Base-by-base conservation (phyloP, 2,888 invertebrate genomes). In the Acanthococcus lagerstroemiae region DNA sequence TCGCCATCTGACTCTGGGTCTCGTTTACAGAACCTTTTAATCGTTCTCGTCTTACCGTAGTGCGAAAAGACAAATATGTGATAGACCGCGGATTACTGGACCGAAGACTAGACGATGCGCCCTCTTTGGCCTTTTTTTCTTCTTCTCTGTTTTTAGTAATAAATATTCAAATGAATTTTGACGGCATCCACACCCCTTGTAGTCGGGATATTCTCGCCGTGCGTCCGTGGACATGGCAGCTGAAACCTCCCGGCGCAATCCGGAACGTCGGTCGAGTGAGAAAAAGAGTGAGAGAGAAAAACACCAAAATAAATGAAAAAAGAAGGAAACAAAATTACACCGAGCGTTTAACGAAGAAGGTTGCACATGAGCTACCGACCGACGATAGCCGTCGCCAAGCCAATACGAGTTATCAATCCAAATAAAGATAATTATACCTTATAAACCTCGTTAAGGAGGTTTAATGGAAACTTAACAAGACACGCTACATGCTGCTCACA, bases 391-490 rank as follows among this genome's bases (percentile, higher is more conserved):
- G 37, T 61, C 25, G 30, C 50, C 30, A 52, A 54, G n/a, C 52
- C 37, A 50, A 61, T 24, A 52, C 37, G 52, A 61, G 61, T 61
- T 52, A 61, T 52, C 52, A 61, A 61, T 61, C 44, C 61, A 61
- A 61, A 61, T 52, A 61, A 27, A 52, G 61, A 61, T 61, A 61
- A 61, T 61, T 61, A 61, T 52, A 61, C 37, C 61, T 50, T 61
- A 27, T 61, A 37, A 61, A 52, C 30, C 61, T 61, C 21, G 61
- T 61, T 52, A 61, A 61, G 52, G 50, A 61, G 52, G 50, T 61
- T 60, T 61, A 61, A 61, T 61, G 61, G 61, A 61, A 61, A 61
- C 50, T 61, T 52, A 61, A 61, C 61, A 61, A 61, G 61, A 54
- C 52, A 21, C 30, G 37, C 54, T 52, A 21, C 15, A 2, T 22